phyloP scores from a whole-genome alignment of 1,140 invertebrate species.

The Gerris buenoi region DNA sequence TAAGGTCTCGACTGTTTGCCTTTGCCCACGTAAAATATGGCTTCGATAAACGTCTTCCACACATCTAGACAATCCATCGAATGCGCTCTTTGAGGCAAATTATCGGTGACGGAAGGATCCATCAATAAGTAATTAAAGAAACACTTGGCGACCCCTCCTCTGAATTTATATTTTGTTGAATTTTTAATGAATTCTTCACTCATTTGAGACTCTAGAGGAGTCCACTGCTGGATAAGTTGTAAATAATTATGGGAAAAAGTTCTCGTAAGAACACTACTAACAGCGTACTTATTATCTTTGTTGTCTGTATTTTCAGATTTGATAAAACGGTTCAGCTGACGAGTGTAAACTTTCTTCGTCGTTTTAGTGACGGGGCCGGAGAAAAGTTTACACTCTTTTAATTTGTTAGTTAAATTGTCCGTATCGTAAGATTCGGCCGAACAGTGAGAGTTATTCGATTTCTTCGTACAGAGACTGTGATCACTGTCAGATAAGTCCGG shows the following conservation, averaged over 20 bases:
- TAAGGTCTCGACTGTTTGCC: conserved; percentile 11
- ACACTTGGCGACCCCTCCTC: conserved; percentile 2
- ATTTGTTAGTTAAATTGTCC: conserved; percentile 4
- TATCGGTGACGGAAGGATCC: conserved; percentile 7
- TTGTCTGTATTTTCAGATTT: not conserved
- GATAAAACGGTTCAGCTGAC: conserved; percentile 1
- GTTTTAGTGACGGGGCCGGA: conserved; percentile 5
- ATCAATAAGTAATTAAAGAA: conserved; percentile 11
- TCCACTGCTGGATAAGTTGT: not conserved
- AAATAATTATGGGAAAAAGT: conserved; percentile 5
- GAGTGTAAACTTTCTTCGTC: conserved; percentile 8
- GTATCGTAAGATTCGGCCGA: conserved; percentile 4
- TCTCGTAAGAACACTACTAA: not conserved
- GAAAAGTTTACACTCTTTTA: conserved; percentile 2
- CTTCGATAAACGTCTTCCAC: conserved; percentile 9
- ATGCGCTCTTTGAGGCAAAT: not conserved
- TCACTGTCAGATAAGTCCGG: not conserved
- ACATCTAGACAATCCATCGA: conserved; percentile 1
- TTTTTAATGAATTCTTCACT: conserved; percentile 2
- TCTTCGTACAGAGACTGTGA: not conserved
- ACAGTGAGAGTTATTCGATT: not conserved
- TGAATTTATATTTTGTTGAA: not conserved
- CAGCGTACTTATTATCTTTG: not conserved
- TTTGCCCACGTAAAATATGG: conserved; percentile 15
- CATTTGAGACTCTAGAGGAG: not conserved